Percentiles rank a stretch among this genome's conserved stretches.
These are phyloP conservation scores for Myripristis murdjan DNA, from an alignment of 2,797 vertebrate genomes.

Conservation along the genomic window DNA sequence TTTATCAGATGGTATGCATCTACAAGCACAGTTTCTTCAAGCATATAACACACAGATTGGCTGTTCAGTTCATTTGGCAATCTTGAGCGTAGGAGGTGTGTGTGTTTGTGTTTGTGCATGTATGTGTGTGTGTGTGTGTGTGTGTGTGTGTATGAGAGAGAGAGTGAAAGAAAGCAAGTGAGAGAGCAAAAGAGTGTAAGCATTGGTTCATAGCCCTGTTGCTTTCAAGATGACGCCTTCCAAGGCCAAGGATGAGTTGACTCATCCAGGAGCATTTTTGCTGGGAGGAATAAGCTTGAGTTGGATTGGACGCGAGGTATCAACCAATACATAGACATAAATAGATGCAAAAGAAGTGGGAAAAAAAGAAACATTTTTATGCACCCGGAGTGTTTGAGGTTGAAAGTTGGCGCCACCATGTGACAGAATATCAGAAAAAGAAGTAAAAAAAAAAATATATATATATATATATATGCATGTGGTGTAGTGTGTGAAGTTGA, in stretches of 20 bases:
- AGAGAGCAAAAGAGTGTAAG: conserved; percentile 46
- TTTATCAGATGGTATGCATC: conserved; percentile 68
- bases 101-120: conserved; percentile 1
- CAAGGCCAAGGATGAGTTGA: conserved; percentile 79
- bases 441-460: no score
- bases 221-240: conserved; percentile 69
- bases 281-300: conserved; percentile 50
- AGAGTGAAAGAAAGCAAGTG: conserved; percentile 2
- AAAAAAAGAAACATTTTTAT: conserved; percentile 29
- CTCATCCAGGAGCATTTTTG: conserved; percentile 67
- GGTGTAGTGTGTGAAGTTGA: no score
- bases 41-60: conserved; percentile 57
- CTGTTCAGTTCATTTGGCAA: conserved; percentile 71
- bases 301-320: conserved; percentile 51
- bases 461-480: no score
- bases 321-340: conserved; percentile 47
- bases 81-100: conserved; percentile 75
- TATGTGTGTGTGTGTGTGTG: not conserved
- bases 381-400: conserved; percentile 41
- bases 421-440: conserved; percentile 54
- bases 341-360: conserved; percentile 40
- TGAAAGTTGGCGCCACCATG: conserved; percentile 73
- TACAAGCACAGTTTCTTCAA: conserved; percentile 52
- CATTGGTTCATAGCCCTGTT: conserved; percentile 75
- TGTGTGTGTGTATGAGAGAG: no score